A percentile compares a stretch with the other conserved stretches of the same genome.
Evolutionary conservation across 2,888 invertebrate species (phyloP).

Genomic region (Orthosia cruda): DNA sequence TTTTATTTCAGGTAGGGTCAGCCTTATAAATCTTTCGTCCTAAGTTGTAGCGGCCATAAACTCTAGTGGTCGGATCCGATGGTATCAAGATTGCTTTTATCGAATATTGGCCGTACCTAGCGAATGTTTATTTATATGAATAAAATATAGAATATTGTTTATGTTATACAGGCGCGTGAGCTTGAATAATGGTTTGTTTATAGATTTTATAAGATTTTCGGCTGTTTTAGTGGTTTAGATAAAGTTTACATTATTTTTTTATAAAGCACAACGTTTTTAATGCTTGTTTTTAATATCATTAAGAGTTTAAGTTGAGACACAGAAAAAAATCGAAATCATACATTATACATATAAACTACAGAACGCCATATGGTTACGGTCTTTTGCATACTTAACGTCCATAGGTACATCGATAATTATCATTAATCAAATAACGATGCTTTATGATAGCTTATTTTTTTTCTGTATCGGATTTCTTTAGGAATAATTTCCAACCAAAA

Average conservation of each 20-base stretch:
- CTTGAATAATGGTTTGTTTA: conserved; percentile 46
- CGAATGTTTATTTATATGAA: conserved; percentile 64
- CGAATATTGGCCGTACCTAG: conserved; percentile 76
- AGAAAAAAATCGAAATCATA: too few species aligned
- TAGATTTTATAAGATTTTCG: background rate
- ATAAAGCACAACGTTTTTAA: background rate
- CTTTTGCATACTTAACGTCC: too few species aligned
- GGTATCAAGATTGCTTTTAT: conserved; percentile 87
- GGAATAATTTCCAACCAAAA: too few species aligned
- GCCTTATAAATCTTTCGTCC: conserved; percentile 84
- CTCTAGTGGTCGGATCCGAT: conserved; percentile 75
- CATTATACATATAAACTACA: too few species aligned
- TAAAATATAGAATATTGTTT: conserved; percentile 39
- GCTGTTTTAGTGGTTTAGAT: background rate
- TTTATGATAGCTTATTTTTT: too few species aligned
- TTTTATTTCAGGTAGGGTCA: conserved; percentile 81
- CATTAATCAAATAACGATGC: too few species aligned
- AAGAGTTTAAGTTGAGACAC: too few species aligned
- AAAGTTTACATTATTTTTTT: background rate
- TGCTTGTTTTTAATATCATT: background rate
- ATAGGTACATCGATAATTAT: too few species aligned
- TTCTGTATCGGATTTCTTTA: too few species aligned
- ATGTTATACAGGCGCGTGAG: conserved; percentile 47
- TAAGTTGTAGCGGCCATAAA: conserved; percentile 85
- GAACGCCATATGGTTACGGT: too few species aligned